phyloP scores from a whole-genome alignment of 2,888 invertebrate species.

The Mesoligia furuncula region DNA sequence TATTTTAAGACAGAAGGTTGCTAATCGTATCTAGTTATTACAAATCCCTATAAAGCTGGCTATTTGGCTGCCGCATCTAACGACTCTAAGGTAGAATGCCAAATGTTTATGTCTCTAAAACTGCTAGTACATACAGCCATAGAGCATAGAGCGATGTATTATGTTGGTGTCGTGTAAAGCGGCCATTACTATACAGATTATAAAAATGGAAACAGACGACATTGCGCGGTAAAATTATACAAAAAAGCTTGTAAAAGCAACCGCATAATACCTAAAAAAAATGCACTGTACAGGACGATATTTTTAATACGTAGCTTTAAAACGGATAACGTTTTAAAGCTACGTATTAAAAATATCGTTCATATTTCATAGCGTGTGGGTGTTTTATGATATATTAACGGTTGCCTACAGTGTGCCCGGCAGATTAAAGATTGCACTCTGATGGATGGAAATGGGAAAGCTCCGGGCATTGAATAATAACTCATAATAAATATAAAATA shows the following conservation, averaged over 20 bases:
- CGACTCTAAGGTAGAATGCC: not conserved
- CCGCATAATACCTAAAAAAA: constrained; percentile 44
- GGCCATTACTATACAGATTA: constrained; percentile 14
- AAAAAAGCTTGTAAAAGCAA: constrained; percentile 20
- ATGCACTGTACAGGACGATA: no score
- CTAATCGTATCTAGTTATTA: not conserved
- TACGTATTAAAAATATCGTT: constrained; percentile 64
- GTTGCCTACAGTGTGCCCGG: constrained; percentile 58
- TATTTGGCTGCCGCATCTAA: constrained; percentile 6
- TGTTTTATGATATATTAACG: constrained; percentile 72
- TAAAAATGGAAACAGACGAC: constrained; percentile 21
- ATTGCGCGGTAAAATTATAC: not conserved
- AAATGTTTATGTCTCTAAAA: constrained; percentile 4
- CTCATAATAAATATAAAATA: constrained; percentile 67
- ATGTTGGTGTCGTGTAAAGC: constrained; percentile 3
- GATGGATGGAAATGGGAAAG: constrained; percentile 76
- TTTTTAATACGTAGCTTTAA: no score
- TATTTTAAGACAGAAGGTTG: not conserved
- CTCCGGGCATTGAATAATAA: constrained; percentile 72
- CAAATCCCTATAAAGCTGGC: not conserved
- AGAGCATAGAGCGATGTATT: constrained; percentile 7
- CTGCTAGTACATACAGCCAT: not conserved
- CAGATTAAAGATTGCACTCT: constrained; percentile 78
- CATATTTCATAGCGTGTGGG: constrained; percentile 71
- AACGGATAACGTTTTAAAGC: constrained; percentile 58